Evolutionary conservation across 2,113 vertebrate species (phyloP), one percentile per base, ranked within the genome.

Genomic region (Irena cyanogastra): DNA sequence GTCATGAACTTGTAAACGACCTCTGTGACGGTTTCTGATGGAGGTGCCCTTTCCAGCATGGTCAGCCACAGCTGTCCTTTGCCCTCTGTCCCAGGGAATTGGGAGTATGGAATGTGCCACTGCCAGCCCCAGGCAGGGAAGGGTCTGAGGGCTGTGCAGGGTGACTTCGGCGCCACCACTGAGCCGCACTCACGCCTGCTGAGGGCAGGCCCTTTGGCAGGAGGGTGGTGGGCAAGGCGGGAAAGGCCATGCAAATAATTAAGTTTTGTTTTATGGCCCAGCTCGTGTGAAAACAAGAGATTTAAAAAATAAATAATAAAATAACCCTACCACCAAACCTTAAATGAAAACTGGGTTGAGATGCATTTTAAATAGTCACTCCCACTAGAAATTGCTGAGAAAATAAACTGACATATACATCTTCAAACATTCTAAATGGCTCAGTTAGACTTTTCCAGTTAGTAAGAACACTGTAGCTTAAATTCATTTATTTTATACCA

Each of bases 161-260:
- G 71, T 23, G 15, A 3, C 42, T 4, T 2, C 23, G 53, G 16
- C 42, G 7, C 24, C 0, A 0, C 9, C 11, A 10, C 0, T 3
- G 23, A 21, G 1, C 1, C 8, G 14, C 41, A 3, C 54, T 16
- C 3, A 49, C 33, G 12, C 4, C 1, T 41, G 7, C 21, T 18
- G 28, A 68, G n/a, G 42, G 26, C 17, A 61, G 10, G 10, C 53
- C 33, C 33, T 37, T 22, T 13, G 10, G 24, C 5, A 41, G 1
- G 1, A 27, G 9, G 5, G 4, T 8, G 10, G 5, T 7, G 24
- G 35, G 11, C 52, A 56, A 30, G 13, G 28, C 39, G 4, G 16
- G 42, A 39, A 63, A 42, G n/a, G 44, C 47, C 33, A 10, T 4
- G 28, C 4, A 53, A 35, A 35, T 24, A 69, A 53, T 19, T 35